These are phyloP conservation scores for Pelochelys cantorii DNA, from an alignment of 2,797 vertebrate species.

Conservation along the genomic window DNA sequence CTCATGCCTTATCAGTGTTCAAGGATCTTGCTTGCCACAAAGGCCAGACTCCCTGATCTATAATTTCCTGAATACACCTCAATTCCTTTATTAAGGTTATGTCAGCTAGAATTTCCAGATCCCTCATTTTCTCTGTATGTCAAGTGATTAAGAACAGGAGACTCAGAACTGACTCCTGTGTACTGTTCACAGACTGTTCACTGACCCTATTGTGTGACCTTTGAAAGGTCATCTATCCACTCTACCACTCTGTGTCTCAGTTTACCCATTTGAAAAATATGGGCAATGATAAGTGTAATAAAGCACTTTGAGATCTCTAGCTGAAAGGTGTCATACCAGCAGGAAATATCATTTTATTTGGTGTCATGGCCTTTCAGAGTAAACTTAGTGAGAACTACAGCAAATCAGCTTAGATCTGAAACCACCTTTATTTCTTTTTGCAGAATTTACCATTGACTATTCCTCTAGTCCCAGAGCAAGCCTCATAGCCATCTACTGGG, in stretches of 20 bases:
- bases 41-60: not conserved
- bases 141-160: not conserved
- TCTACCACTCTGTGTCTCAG: too few relatives aligned
- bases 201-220: not conserved
- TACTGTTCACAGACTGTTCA: not conserved
- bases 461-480: not conserved
- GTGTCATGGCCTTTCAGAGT: not conserved
- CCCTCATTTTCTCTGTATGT: not conserved
- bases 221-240: not conserved
- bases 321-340: not conserved
- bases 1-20: not conserved
- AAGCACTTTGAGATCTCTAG: not conserved
- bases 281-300: not conserved
- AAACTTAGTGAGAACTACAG: too few relatives aligned
- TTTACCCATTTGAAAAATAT: too few relatives aligned
- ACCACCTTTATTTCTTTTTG: not conserved
- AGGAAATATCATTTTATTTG: not conserved
- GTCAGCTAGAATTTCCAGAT: not conserved
- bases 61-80: not conserved
- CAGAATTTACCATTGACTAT: rapidly evolving
- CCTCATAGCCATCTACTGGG: not conserved
- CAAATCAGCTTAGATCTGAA: not conserved
- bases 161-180: rapidly evolving
- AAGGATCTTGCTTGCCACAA: not conserved
- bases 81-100: not conserved